Conservation (phyloP, 2,888 invertebrate species). For the Teleiodes luculella region DNA sequence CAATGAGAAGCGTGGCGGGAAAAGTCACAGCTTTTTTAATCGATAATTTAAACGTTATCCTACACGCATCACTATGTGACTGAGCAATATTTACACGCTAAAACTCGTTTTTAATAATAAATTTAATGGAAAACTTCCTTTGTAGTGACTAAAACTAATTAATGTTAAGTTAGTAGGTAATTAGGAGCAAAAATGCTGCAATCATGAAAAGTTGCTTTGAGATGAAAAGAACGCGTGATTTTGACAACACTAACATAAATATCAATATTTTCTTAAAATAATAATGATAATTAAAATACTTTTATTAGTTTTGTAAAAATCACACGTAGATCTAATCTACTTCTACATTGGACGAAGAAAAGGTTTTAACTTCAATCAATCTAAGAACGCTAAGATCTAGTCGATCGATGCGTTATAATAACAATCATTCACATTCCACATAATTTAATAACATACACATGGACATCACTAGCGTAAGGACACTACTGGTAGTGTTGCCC, state of each 20-base stretch:
- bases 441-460: background rate
- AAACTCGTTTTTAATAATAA: constrained; percentile 21
- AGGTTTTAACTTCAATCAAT: constrained; percentile 52
- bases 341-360: constrained; percentile 71
- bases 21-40: constrained; percentile 26
- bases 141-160: constrained; percentile 7
- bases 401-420: constrained; percentile 41
- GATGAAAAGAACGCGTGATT: constrained; percentile 55
- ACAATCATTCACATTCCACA: background rate
- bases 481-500: background rate
- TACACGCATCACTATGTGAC: constrained; percentile 44
- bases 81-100: constrained; percentile 59
- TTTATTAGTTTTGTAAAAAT: constrained; percentile 49
- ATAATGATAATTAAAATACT: constrained; percentile 6
- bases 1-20: constrained; percentile 52
- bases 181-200: constrained; percentile 53
- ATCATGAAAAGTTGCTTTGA: constrained; percentile 37
- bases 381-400: constrained; percentile 44
- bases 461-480: constrained; percentile 27
- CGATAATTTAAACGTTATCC: constrained; percentile 21
- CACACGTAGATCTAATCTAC: constrained; percentile 61
- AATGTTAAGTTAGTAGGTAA: constrained; percentile 11
- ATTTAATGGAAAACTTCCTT: constrained; percentile 19
- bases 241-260: constrained; percentile 39
- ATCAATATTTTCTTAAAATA: background rate